Evolutionary conservation across 2,113 vertebrate species (phyloP).

Genomic region (Tricholaema leucomelas): DNA sequence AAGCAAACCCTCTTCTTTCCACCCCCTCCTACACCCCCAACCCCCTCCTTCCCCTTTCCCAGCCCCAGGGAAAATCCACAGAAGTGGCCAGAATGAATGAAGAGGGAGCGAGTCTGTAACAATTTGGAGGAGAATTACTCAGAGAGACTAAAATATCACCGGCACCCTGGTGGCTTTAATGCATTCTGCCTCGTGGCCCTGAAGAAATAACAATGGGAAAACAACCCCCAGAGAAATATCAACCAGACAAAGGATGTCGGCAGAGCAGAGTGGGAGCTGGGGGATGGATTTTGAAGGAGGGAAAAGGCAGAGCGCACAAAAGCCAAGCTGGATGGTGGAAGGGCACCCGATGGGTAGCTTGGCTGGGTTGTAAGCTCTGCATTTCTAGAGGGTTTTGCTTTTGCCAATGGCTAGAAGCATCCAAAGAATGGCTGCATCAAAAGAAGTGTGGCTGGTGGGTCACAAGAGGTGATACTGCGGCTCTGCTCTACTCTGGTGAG

Average conservation of each 20-base stretch:
- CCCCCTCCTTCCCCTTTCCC: neutral
- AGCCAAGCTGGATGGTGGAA: neutral
- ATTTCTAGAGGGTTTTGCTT: neutral
- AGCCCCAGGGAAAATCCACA: neutral
- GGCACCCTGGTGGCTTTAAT: slow-evolving; percentile 21
- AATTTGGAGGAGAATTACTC: slow-evolving; percentile 2
- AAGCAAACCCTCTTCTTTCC: neutral
- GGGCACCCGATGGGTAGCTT: neutral
- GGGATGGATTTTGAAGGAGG: slow-evolving; percentile 37
- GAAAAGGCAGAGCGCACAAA: slow-evolving; percentile 42
- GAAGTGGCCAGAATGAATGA: neutral
- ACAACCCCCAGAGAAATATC: slow-evolving; percentile 56
- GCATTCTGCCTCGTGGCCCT: slow-evolving; percentile 52
- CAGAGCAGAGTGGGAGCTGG: slow-evolving; percentile 37
- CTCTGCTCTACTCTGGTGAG: no score
- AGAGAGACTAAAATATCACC: neutral
- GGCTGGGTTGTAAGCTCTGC: fast-evolving
- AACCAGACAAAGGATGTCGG: slow-evolving; percentile 51
- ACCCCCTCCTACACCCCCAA: no score
- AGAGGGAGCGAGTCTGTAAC: neutral
- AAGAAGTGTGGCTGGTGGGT: no score
- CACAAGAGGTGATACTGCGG: no score
- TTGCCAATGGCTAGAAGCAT: neutral
- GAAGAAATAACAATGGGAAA: slow-evolving; percentile 43
- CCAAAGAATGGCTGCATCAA: no score